Evolutionary conservation across 2,888 invertebrate species (phyloP), one percentile per base, ranked within the genome.

Genomic region (Pseudeuparius sepicola): DNA sequence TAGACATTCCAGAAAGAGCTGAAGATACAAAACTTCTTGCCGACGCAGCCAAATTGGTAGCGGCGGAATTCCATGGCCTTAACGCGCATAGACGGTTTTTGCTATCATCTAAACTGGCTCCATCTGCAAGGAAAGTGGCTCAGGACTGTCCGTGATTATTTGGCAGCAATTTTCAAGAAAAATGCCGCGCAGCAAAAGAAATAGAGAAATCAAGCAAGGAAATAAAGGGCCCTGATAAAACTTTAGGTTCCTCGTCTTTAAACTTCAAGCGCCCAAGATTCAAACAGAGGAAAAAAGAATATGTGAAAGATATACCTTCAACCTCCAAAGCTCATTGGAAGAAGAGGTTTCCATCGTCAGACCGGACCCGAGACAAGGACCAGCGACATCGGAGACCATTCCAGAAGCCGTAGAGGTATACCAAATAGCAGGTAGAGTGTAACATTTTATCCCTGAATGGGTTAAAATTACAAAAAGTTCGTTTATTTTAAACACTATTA

Each of bases 161-260:
- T n/a, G n/a, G n/a, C n/a, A n/a, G n/a, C n/a, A n/a, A n/a, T 20
- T 20, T 20, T 9, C 20, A 20, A 20, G 20, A 20, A 20, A 20
- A 20, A 7, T 20, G 7, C 20, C 9, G 20, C 20, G 9, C 20
- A 9, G 20, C 20, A 20, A 7, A 20, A 9, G 20, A 20, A 20
- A 20, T 20, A 20, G 20, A 7, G 7, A 20, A 20, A 9, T 20
- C 20, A 20, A 20, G 20, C 20, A 20, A 20, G 20, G 7, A 9
- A 9, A 20, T 20, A 9, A 20, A 20, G 20, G 9, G 9, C 20
- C n/a, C n/a, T n/a, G n/a, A n/a, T n/a, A n/a, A n/a, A n/a, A n/a
- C n/a, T n/a, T n/a, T n/a, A n/a, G n/a, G n/a, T n/a, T n/a, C n/a
- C n/a, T n/a, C n/a, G n/a, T n/a, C n/a, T n/a, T n/a, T n/a, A n/a